Evolutionary conservation across 2,888 invertebrate genomes (phyloP).

Genomic region (Psococerastis gibbosa): DNA sequence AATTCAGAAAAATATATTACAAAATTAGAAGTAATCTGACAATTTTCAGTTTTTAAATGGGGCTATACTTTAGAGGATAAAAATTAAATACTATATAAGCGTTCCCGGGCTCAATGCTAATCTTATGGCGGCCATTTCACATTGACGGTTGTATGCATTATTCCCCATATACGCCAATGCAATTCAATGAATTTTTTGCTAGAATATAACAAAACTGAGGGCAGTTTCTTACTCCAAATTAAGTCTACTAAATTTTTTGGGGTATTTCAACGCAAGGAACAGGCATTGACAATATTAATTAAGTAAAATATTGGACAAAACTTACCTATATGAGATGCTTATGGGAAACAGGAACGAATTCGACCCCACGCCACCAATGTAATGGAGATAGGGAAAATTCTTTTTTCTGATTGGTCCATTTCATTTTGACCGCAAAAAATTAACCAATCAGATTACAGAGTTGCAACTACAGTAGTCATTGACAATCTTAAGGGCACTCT

Average conservation of each 20-base stretch:
- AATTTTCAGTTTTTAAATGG: slow-evolving; percentile 20
- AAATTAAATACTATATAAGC: neutral
- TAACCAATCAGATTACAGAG: slow-evolving; percentile 28
- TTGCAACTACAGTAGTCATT: neutral
- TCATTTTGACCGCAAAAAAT: slow-evolving; percentile 38
- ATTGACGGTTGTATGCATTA: slow-evolving; percentile 25
- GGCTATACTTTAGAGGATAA: slow-evolving; percentile 16
- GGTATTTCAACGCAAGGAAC: no score
- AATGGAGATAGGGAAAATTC: slow-evolving; percentile 29
- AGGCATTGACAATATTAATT: slow-evolving; percentile 28
- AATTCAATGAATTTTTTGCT: slow-evolving; percentile 17
- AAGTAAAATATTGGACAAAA: slow-evolving; percentile 32
- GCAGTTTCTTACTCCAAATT: no score
- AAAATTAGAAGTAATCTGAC: slow-evolving; percentile 13
- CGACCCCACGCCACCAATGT: slow-evolving; percentile 43
- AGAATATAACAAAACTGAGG: no score
- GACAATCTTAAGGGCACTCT: neutral
- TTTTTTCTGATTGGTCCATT: slow-evolving; percentile 32
- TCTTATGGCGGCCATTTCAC: slow-evolving; percentile 35
- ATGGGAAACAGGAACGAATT: slow-evolving; percentile 17
- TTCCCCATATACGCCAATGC: slow-evolving; percentile 8
- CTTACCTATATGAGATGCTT: slow-evolving; percentile 31
- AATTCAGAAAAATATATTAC: slow-evolving; percentile 23
- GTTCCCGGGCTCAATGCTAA: slow-evolving; percentile 25
- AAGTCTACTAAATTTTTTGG: no score